phyloP scores from a whole-genome alignment of 2,113 vertebrate genomes.

The Bos taurus region DNA sequence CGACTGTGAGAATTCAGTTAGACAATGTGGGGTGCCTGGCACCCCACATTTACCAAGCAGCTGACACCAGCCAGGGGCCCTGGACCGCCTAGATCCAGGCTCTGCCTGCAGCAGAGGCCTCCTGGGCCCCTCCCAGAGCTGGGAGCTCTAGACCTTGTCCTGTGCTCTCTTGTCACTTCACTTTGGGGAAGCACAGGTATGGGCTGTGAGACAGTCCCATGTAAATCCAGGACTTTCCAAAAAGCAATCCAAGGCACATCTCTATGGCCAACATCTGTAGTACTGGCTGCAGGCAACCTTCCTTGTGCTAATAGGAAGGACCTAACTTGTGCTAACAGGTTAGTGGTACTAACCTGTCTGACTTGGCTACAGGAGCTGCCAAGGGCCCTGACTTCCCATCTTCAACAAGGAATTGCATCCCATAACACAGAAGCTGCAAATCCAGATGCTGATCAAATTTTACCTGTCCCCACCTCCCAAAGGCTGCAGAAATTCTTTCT shows the following conservation, averaged over 20 bases:
- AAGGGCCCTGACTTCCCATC: not conserved
- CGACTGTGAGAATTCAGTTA: not conserved
- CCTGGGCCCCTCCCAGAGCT: not conserved
- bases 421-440: slow-evolving; percentile 28
- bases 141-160: not conserved
- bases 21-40: not conserved
- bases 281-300: not conserved
- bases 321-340: not conserved
- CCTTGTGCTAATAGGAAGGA: not conserved
- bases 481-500: not conserved
- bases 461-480: not conserved
- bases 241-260: not conserved
- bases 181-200: not conserved
- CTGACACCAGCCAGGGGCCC: not conserved
- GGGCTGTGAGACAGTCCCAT: not conserved
- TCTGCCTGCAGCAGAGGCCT: not conserved
- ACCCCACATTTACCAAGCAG: not conserved
- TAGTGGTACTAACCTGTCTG: not conserved
- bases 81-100: not conserved
- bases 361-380: not conserved
- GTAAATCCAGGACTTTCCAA: not conserved
- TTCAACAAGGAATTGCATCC: slow-evolving; percentile 26
- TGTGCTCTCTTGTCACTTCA: not conserved
- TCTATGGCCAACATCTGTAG: not conserved
- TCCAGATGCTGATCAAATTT: not conserved